Evolutionary conservation across 2,113 vertebrate genomes (phyloP).

Genomic region (Grantiella picta): DNA sequence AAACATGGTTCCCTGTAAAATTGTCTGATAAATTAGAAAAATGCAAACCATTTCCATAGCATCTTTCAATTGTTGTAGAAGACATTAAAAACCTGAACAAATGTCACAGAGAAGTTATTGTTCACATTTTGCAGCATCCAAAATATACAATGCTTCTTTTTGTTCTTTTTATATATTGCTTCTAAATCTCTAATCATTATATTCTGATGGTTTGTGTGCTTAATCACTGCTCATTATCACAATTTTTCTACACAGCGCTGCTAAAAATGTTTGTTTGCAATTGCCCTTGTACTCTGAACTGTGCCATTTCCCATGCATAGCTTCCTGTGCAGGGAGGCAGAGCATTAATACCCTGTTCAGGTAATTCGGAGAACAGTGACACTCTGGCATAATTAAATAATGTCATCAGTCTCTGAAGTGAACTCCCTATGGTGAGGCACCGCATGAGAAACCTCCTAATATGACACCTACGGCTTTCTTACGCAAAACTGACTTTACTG

Average conservation of each 20-base stretch:
- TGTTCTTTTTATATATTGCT: conserved; percentile 1
- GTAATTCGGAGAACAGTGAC: conserved; percentile 37
- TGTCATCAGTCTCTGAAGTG: conserved; percentile 61
- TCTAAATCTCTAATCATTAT: conserved; percentile 9
- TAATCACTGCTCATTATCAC: conserved; percentile 47
- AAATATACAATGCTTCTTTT: neutral
- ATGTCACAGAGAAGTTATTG: neutral
- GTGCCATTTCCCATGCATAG: neutral
- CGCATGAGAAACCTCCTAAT: conserved; percentile 57
- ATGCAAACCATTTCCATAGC: neutral
- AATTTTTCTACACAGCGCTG: neutral
- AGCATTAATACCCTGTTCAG: conserved; percentile 51
- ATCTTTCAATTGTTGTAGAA: conserved; percentile 27
- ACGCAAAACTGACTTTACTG: conserved; percentile 42
- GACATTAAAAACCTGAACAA: conserved; percentile 18
- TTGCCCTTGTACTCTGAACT: conserved; percentile 25
- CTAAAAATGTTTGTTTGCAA: conserved; percentile 44
- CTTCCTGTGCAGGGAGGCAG: conserved; percentile 6
- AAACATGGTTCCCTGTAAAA: neutral
- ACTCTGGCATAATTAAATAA: conserved; percentile 70
- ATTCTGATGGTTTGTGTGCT: neutral
- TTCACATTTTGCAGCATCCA: neutral
- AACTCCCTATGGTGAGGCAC: conserved; percentile 39
- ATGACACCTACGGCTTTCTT: conserved; percentile 45
- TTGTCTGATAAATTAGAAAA: neutral